A percentile compares a stretch with the other conserved stretches of the same genome.
phyloP scores from a whole-genome alignment of 1,140 invertebrate genomes.

The Vollenhovia emeryi region DNA sequence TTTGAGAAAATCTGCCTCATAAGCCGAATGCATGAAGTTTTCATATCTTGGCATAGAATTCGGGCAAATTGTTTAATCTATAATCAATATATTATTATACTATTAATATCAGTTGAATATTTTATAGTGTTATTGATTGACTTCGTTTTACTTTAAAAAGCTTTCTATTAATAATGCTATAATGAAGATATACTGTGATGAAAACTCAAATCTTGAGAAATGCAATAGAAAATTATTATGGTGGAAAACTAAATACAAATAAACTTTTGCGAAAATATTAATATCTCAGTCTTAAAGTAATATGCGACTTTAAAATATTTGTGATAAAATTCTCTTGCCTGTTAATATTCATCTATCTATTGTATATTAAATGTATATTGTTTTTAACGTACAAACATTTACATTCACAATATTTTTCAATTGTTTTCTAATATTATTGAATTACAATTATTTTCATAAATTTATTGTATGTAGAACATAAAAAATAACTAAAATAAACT shows the following conservation, averaged over 20 bases:
- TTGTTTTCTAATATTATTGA: neutral
- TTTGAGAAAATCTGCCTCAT: neutral
- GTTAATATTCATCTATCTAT: neutral
- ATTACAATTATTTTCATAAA: constrained; percentile 2
- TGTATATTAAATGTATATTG: neutral
- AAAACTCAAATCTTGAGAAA: neutral
- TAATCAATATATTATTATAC: neutral
- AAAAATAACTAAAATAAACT: too few species aligned
- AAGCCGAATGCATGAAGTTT: neutral
- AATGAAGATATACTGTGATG: neutral
- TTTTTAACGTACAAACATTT: neutral
- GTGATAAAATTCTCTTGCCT: neutral
- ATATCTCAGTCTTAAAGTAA: neutral
- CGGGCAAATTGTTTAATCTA: neutral
- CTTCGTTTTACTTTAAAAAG: too few species aligned
- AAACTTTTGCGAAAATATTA: neutral
- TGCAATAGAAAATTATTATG: neutral
- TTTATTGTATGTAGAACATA: neutral
- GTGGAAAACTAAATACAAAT: neutral
- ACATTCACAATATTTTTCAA: neutral
- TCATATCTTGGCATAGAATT: neutral
- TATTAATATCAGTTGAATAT: neutral
- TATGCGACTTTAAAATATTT: neutral
- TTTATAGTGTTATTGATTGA: neutral
- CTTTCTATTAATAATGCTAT: neutral